A percentile compares a stretch with the other conserved stretches of the same genome.
Evolutionary conservation across 2,888 invertebrate genomes (phyloP).

Genomic region (Poecilus cupreus): DNA sequence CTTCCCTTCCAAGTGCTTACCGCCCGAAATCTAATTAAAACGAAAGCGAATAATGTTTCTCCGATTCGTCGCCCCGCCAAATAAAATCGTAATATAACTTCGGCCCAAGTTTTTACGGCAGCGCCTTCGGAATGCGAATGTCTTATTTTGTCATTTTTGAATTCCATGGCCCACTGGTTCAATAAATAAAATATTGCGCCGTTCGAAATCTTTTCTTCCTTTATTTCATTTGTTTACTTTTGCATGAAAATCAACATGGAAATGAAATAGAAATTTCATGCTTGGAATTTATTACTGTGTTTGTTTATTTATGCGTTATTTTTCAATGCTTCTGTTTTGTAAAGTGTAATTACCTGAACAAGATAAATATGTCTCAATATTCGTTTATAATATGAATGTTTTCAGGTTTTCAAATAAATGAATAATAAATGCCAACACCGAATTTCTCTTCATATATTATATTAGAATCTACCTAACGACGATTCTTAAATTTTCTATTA

Average conservation of each 20-base stretch:
- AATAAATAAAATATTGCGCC: conserved; percentile 49
- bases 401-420: too few species aligned
- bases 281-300: neutral
- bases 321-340: neutral
- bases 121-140: conserved; percentile 34
- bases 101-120: conserved; percentile 27
- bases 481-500: too few species aligned
- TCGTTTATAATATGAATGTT: too few species aligned
- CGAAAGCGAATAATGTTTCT: conserved; percentile 30
- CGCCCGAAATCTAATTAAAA: conserved; percentile 37
- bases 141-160: conserved; percentile 52
- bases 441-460: too few species aligned
- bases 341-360: too few species aligned
- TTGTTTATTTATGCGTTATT: conserved; percentile 10
- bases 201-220: conserved; percentile 31
- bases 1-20: neutral
- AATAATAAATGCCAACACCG: too few species aligned
- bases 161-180: conserved; percentile 51
- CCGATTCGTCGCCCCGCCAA: conserved; percentile 26
- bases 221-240: conserved; percentile 39
- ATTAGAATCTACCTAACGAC: too few species aligned
- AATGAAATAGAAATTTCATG: conserved; percentile 36
- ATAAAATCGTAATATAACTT: conserved; percentile 44
- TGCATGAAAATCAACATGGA: conserved; percentile 34
- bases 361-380: too few species aligned